phyloP scores from a whole-genome alignment of 2,797 vertebrate genomes.

The Eulemur albifrons region DNA sequence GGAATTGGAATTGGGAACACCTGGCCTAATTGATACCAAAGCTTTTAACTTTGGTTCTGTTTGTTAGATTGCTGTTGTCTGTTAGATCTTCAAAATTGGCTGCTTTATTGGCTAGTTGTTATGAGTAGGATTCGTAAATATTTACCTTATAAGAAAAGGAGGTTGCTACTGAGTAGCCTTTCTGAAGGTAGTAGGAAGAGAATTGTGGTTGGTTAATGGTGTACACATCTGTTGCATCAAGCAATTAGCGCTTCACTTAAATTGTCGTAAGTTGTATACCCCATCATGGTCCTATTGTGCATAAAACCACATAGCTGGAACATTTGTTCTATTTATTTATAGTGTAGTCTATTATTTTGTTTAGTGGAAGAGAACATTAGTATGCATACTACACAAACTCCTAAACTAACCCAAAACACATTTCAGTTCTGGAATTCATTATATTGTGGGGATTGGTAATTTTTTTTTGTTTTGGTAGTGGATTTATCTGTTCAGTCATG shows the following conservation, averaged over 20 bases:
- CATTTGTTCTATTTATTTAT: constrained; percentile 32
- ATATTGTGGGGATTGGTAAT: not conserved
- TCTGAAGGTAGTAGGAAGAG: constrained; percentile 28
- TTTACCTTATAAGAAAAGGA: not conserved
- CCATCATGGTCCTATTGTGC: not conserved
- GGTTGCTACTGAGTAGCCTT: not conserved
- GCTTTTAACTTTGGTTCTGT: not conserved
- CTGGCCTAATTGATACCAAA: not conserved
- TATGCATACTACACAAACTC: not conserved
- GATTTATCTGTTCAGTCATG: not conserved
- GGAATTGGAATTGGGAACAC: not conserved
- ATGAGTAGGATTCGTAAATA: not conserved
- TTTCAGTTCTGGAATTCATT: not conserved
- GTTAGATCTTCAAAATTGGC: not conserved
- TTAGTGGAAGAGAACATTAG: constrained; percentile 19
- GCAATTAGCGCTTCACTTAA: not conserved
- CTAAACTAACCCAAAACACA: not conserved
- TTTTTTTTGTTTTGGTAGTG: not conserved
- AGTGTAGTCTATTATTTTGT: not conserved
- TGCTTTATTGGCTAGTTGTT: not conserved
- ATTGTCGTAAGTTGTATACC: not conserved
- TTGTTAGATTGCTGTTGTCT: not conserved
- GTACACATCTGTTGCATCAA: not conserved
- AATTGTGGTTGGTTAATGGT: not conserved
- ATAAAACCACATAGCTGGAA: constrained; percentile 21